These are phyloP conservation scores for Vanessa atalanta DNA, from an alignment of 1,140 invertebrate species.

Conservation along the genomic window DNA sequence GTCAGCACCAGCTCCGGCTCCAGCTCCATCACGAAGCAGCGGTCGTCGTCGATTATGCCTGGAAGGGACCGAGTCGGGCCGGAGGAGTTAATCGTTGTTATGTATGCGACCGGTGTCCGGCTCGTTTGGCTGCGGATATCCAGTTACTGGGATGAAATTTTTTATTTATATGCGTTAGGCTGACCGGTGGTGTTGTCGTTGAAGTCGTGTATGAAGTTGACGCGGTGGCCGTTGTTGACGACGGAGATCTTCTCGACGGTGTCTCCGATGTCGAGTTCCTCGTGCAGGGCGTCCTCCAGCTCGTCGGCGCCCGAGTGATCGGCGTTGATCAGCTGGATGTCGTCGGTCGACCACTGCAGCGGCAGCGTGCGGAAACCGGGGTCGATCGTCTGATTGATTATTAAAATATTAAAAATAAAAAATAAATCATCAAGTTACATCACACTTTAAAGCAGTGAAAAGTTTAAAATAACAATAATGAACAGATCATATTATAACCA, in stretches of 20 bases:
- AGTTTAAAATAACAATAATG: too few relatives aligned
- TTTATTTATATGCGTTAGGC: not conserved
- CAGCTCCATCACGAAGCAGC: conserved; percentile 95
- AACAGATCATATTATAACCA: too few relatives aligned
- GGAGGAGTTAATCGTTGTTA: too few relatives aligned
- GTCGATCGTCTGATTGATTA: conserved; percentile 5
- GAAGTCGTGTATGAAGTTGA: conserved; percentile 95
- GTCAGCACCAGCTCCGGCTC: conserved; percentile 89
- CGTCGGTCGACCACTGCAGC: conserved; percentile 47
- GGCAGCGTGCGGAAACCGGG: conserved; percentile 46
- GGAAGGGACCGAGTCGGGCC: conserved; percentile 13
- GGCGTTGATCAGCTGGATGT: conserved; percentile 51
- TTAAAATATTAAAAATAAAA: too few relatives aligned
- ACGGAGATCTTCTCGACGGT: conserved; percentile 82
- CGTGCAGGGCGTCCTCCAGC: conserved; percentile 52
- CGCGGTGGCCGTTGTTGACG: conserved; percentile 88
- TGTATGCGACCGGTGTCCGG: too few relatives aligned
- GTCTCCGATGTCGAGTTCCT: conserved; percentile 61
- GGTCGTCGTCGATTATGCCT: conserved; percentile 90
- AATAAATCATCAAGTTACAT: too few relatives aligned
- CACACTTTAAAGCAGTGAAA: too few relatives aligned
- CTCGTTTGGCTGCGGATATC: too few relatives aligned
- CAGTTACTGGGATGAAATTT: too few relatives aligned
- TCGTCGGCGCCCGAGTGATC: conserved; percentile 36
- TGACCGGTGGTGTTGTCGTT: conserved; percentile 88